Conservation (phyloP, 1,140 invertebrate species). For the Euglossa dilemma region DNA sequence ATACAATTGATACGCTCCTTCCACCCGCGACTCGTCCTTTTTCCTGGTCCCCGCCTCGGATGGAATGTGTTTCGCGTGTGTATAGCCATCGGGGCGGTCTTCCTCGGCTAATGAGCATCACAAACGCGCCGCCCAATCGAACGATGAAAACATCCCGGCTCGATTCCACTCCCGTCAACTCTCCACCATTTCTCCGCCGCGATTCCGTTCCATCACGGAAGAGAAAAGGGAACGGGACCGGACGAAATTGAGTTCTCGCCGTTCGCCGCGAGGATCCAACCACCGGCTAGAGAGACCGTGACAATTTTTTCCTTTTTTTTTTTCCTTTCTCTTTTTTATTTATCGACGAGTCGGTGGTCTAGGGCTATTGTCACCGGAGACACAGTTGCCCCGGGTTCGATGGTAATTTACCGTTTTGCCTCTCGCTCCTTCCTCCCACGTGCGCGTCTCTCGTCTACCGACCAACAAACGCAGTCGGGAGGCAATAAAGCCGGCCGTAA, state of each 20-base stretch:
- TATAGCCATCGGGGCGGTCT: conserved; percentile 3
- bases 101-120: conserved; percentile 50
- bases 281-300: conserved; percentile 13
- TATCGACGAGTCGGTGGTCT: conserved; percentile 44
- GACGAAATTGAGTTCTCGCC: background rate
- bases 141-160: background rate
- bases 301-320: conserved; percentile 50
- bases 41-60: background rate
- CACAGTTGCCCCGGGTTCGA: conserved; percentile 42
- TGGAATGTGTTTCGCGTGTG: conserved; percentile 1
- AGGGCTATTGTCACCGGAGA: conserved; percentile 50
- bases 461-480: conserved; percentile 37
- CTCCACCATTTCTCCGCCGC: too few species aligned
- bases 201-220: background rate
- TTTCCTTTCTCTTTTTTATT: too few species aligned
- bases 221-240: background rate
- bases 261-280: background rate
- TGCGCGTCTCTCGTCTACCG: conserved; percentile 30
- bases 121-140: conserved; percentile 50
- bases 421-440: conserved; percentile 39
- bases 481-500: conserved; percentile 64
- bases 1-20: conserved; percentile 69
- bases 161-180: background rate
- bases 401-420: conserved; percentile 61
- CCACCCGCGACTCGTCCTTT: conserved; percentile 46